These are phyloP conservation scores for Neogobius melanostomus DNA, from an alignment of 2,113 vertebrate species.

Conservation along the genomic window DNA sequence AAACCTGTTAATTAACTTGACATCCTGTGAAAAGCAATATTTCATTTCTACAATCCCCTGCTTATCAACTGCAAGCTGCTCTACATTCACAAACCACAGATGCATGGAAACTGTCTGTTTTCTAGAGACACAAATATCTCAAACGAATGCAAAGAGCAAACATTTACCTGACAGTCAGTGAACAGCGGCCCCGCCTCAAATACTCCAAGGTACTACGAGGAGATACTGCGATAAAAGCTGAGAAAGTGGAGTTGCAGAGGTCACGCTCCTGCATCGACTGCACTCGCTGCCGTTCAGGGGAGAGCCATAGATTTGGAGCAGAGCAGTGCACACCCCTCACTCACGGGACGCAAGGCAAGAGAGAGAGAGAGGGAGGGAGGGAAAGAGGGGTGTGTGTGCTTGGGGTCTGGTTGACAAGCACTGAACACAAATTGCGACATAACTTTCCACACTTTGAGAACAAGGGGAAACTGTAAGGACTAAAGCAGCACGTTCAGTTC, in stretches of 20 bases:
- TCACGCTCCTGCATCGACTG: constrained; percentile 31
- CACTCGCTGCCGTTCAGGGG: constrained; percentile 45
- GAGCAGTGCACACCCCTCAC: constrained; percentile 63
- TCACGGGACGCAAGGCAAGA: constrained; percentile 25
- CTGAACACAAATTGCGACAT: constrained; percentile 24
- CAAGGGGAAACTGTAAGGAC: not conserved
- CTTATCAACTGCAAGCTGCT: too few species aligned
- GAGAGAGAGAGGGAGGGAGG: not conserved
- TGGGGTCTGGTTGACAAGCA: constrained; percentile 20
- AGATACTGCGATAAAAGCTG: constrained; percentile 38
- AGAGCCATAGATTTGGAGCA: constrained; percentile 51
- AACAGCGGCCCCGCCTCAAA: constrained; percentile 8
- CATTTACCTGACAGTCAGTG: constrained; percentile 51
- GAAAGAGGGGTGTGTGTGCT: constrained; percentile 21
- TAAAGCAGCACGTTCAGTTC: too few species aligned
- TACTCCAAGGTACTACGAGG: not conserved
- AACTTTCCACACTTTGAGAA: constrained; percentile 3
- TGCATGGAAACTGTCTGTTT: too few species aligned
- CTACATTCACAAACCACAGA: too few species aligned
- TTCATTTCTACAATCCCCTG: too few species aligned
- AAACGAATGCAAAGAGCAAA: not conserved
- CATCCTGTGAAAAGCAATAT: too few species aligned
- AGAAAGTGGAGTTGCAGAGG: constrained; percentile 15
- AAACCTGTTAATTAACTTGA: too few species aligned
- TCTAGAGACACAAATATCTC: too few species aligned